These are phyloP conservation scores for Apis cerana DNA, from an alignment of 1,140 invertebrate species.

Conservation along the genomic window DNA sequence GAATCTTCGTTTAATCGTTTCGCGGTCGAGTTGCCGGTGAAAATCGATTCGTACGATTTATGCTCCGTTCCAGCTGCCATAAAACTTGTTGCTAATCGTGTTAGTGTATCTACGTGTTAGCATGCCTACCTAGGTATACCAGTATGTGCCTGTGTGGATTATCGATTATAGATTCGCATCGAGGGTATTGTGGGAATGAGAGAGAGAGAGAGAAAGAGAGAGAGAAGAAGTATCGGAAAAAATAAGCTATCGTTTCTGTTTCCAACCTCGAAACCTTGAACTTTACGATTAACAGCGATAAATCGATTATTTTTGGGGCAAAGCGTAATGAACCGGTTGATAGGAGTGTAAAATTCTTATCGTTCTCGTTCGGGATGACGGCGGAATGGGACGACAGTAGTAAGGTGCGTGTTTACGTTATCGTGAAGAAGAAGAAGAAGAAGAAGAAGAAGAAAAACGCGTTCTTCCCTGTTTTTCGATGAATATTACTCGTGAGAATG, in stretches of 20 bases:
- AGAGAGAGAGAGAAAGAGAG: too few species aligned
- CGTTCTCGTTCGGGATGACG: neutral
- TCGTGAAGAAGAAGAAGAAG: neutral
- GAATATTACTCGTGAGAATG: neutral
- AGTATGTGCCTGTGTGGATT: too few species aligned
- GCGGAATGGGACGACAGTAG: too few species aligned
- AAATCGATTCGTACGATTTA: conserved; percentile 49
- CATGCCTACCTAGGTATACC: too few species aligned
- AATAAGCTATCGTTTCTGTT: neutral
- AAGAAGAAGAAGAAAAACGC: too few species aligned
- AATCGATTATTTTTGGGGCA: neutral
- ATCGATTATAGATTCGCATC: neutral
- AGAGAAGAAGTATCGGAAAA: neutral
- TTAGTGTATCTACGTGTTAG: neutral
- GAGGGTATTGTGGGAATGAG: neutral
- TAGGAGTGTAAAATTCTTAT: neutral
- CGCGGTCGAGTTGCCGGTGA: conserved; percentile 18
- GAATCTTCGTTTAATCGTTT: conserved; percentile 6
- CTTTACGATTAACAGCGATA: neutral
- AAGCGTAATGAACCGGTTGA: neutral
- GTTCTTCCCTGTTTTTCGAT: neutral
- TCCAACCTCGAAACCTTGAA: neutral
- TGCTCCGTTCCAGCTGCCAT: conserved; percentile 1
- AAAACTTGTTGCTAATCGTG: conserved; percentile 21
- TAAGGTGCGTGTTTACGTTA: neutral